Evolutionary conservation across 2,113 vertebrate genomes (phyloP), one percentile per base, ranked within the genome.

Genomic region (Python bivittatus): DNA sequence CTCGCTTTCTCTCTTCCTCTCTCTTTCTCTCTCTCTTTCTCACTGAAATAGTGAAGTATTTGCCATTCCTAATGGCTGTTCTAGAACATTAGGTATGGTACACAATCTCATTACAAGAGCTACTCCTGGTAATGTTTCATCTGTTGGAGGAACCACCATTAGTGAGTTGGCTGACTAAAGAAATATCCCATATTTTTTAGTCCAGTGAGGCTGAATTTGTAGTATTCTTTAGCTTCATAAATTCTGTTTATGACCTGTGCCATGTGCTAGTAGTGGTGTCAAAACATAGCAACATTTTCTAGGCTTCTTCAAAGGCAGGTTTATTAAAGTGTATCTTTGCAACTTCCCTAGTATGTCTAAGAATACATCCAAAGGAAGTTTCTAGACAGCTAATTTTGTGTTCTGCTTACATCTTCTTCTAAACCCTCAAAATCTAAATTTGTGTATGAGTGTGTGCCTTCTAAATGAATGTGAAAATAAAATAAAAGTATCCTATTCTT

Each of bases 11-110:
- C 64, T n/a, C n/a, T n/a, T n/a, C n/a, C n/a, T 27, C 9, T 48
- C 17, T 68, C 79, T 42, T 84, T 48, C 5, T 48, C 64, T 27
- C 9, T 48, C 17, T 68, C 79, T 42, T 84, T 48, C 5, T 48
- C 64, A 92, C 22, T 38, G 61, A 93, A 57, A 9, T 38, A 88
- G 25, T 48, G 38, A 94, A 86, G 91, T 92, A 88, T 68, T 92
- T 91, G 27, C 79, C 60, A 88, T 94, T 93, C 88, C 13, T 96
- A 94, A 92, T 79, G 87, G 13, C 44, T 94, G 57, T 95, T 93
- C 92, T 95, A 96, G 93, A 96, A 94, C 42, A 94, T 93, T 61
- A 84, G 44, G 22, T 94, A 53, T 9, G 88, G 48, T 4, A 0
- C 58, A 92, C 90, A 94, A 44, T 52, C 86, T 95, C 85, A 91